Conservation (phyloP, 2,888 invertebrate genomes). For the Apodemia duryi region DNA sequence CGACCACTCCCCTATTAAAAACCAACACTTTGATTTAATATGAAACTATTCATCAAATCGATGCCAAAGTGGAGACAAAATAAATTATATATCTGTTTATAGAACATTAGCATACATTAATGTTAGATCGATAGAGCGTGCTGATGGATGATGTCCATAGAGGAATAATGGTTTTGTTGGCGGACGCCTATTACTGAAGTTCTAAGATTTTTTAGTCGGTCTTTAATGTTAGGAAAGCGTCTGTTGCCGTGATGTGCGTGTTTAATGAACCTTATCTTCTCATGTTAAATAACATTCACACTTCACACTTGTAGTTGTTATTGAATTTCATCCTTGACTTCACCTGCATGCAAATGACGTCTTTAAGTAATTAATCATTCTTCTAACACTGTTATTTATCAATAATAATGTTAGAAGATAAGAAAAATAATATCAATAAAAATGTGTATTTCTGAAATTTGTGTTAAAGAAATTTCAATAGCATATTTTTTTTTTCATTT, state of each 20-base stretch:
- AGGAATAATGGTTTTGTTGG: conserved; percentile 76
- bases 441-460: too few relatives aligned
- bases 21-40: conserved; percentile 65
- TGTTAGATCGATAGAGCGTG: conserved; percentile 72
- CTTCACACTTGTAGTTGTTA: conserved; percentile 37
- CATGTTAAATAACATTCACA: conserved; percentile 44
- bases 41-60: conserved; percentile 72
- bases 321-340: conserved; percentile 48
- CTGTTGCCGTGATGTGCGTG: conserved; percentile 62
- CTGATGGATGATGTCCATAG: conserved; percentile 76
- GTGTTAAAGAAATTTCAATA: too few relatives aligned
- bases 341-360: background rate
- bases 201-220: conserved; percentile 56
- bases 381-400: too few relatives aligned
- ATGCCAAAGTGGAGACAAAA: conserved; percentile 73
- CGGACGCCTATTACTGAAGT: conserved; percentile 65
- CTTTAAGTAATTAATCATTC: background rate
- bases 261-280: conserved; percentile 62
- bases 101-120: conserved; percentile 77
- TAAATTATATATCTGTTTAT: conserved; percentile 79
- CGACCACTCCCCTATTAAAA: conserved; percentile 66
- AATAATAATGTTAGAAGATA: too few relatives aligned
- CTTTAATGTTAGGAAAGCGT: conserved; percentile 66
- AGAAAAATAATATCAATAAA: too few relatives aligned
- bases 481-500: too few relatives aligned